A percentile compares a stretch with the other conserved stretches of the same genome.
phyloP scores from a whole-genome alignment of 2,113 vertebrate species.

The human (Homo sapiens) region GRCh38 chr21:34002501-34003000 shows the following conservation, averaged over 20 bases:
- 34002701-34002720: background rate
- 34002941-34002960: background rate
- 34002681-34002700: background rate
- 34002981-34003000: background rate
- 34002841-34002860: background rate
- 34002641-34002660: background rate
- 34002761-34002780: background rate
- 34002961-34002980: background rate
- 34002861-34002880: fast-evolving
- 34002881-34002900: background rate
- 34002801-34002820: background rate
- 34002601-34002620: background rate
- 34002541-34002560: background rate
- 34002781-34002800: background rate
- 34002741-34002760: background rate
- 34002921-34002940: background rate
- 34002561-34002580: background rate
- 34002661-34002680: background rate
- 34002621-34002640: no score
- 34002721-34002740: background rate
- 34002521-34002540: background rate
- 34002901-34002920: fast-evolving
- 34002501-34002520: background rate
- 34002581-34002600: background rate
- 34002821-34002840: fast-evolving